phyloP scores from a whole-genome alignment of 1,140 invertebrate species.

The Saccostrea glomerata region DNA sequence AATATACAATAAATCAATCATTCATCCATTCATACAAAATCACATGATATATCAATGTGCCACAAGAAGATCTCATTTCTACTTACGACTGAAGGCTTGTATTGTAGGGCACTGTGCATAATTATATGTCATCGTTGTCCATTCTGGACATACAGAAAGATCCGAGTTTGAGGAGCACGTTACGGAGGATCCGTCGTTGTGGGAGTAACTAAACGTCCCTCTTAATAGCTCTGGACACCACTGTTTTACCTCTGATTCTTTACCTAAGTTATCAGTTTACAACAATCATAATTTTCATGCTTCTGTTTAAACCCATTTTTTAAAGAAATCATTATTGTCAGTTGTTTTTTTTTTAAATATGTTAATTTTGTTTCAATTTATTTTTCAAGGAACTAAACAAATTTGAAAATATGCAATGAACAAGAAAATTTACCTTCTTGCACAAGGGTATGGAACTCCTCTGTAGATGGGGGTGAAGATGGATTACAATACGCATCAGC shows the following conservation, averaged over 20 bases:
- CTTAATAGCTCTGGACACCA: slow-evolving; percentile 40
- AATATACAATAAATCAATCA: too few species aligned
- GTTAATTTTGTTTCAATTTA: not conserved
- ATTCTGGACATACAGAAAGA: slow-evolving; percentile 44
- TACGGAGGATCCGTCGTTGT: slow-evolving; percentile 26
- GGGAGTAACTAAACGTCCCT: slow-evolving; percentile 49
- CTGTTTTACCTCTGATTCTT: slow-evolving; percentile 4
- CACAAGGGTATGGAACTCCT: slow-evolving; percentile 59
- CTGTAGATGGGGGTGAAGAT: slow-evolving; percentile 30
- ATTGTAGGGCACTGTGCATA: slow-evolving; percentile 46
- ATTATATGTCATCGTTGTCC: slow-evolving; percentile 50
- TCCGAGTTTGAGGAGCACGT: slow-evolving; percentile 23
- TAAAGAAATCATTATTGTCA: too few species aligned
- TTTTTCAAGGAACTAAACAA: not conserved
- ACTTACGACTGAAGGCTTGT: slow-evolving; percentile 51
- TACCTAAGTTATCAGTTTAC: not conserved
- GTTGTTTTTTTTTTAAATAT: too few species aligned
- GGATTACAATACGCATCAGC: slow-evolving; percentile 33
- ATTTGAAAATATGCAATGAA: not conserved
- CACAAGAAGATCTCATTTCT: not conserved
- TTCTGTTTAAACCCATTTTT: too few species aligned
- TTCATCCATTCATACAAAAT: not conserved
- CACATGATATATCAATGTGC: too few species aligned
- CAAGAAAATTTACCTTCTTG: slow-evolving; percentile 51
- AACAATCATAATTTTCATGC: not conserved